Base-by-base conservation (phyloP, 1,140 invertebrate species). In the Bombus huntii region DNA sequence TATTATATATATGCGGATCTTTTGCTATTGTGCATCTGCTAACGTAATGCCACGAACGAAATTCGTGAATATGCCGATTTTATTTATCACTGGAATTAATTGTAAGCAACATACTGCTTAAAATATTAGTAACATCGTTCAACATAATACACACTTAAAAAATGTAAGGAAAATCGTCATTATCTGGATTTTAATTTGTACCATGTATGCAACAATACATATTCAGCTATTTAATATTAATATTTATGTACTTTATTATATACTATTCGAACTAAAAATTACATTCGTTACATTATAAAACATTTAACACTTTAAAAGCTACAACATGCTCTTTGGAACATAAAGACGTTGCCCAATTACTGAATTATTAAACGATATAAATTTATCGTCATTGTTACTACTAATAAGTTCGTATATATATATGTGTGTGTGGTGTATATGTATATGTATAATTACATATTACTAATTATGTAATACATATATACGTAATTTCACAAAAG, bases 361-460 rank as follows among this genome's bases (percentile, higher is more conserved):
- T 62, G 3, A n/a, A 62, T 62, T 62, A n/a, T 62, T 13, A 62
- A 62, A n/a, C 12, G 10, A n/a, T 2, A 13, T 62, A n/a, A n/a
- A 62, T 62, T 12, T 62, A 13, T n/a, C 59, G 59, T 10, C 22
- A 10, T 12, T 62, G 9, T 62, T n/a, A 4, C 28, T n/a, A 62
- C 57, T 47, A 47, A 47, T 18, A 47, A 47, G 18, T 47, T 47
- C 44, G 1, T 18, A 5, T 18, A 0, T 5, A 0, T 5, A 0
- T 15, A 0, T 5, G 3, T 6, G 4, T 15, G 13, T 15, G 6
- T 18, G 34, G 15, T 15, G 3, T 47, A 0, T 47, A 0, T 47
- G 3, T 15, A 0, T 15, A 0, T 47, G 15, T 18, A 5, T 47
- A 47, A 47, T 47, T 6, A 47, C 4, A 47, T 47, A 47, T 47